Percentiles rank a stretch among this genome's conserved stretches.
phyloP scores from a whole-genome alignment of 2,888 invertebrate species.

The Augiades crinisus region DNA sequence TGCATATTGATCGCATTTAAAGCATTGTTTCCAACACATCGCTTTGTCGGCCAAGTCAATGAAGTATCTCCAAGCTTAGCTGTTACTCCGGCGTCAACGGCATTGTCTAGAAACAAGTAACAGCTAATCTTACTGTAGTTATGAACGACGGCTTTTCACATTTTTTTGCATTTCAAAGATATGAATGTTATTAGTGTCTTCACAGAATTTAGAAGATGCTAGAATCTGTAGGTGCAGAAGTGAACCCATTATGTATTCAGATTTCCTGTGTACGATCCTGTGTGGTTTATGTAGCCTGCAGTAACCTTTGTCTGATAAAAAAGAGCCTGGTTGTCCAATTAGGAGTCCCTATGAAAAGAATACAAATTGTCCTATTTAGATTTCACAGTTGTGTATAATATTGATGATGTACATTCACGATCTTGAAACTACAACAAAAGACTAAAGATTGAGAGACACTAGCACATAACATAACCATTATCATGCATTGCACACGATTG shows the following conservation, averaged over 20 bases:
- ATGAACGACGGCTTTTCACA: constrained; percentile 61
- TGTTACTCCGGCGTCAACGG: constrained; percentile 44
- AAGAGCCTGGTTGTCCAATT: constrained; percentile 18
- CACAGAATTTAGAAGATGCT: constrained; percentile 4
- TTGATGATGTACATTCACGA: background rate
- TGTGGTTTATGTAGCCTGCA: constrained; percentile 21
- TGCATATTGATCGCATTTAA: constrained; percentile 69
- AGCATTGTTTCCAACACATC: constrained; percentile 71
- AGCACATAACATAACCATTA: constrained; percentile 70
- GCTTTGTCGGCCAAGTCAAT: constrained; percentile 67
- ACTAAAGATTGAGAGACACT: constrained; percentile 47
- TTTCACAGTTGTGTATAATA: background rate
- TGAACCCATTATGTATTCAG: constrained; percentile 6
- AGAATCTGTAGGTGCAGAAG: constrained; percentile 11
- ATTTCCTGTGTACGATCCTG: constrained; percentile 15
- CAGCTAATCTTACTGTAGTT: constrained; percentile 65
- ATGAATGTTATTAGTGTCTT: constrained; percentile 32
- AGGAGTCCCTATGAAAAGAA: constrained; percentile 1
- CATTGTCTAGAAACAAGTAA: constrained; percentile 38
- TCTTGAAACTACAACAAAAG: constrained; percentile 5
- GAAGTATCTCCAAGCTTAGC: constrained; percentile 59
- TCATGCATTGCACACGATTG: constrained; percentile 77
- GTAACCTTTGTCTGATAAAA: constrained; percentile 14
- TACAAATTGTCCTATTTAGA: constrained; percentile 7
- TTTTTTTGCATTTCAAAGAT: constrained; percentile 61